Conservation (phyloP, 2,113 vertebrate species). For the Scytalopus superciliaris region DNA sequence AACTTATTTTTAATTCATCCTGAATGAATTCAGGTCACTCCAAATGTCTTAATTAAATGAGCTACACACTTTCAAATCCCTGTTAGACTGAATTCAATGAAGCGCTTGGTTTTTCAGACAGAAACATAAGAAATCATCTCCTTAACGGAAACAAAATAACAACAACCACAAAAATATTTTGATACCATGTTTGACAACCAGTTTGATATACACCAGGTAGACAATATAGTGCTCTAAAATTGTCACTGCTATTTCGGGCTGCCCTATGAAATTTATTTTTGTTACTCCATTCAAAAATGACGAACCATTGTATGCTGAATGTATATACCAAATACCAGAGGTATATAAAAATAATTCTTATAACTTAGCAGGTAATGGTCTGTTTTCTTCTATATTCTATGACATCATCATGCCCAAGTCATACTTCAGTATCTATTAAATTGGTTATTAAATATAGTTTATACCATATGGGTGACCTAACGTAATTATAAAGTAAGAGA, state of each 20-base stretch:
- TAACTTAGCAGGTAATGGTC: background rate
- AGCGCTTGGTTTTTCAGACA: background rate
- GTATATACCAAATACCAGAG: background rate
- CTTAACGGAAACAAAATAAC: background rate
- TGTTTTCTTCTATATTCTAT: background rate
- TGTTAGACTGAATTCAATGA: background rate
- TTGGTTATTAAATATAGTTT: background rate
- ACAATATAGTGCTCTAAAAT: background rate
- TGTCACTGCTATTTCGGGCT: background rate
- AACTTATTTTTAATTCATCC: background rate
- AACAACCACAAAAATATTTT: background rate
- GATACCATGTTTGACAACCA: background rate
- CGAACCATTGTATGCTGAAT: background rate
- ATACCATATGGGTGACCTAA: background rate
- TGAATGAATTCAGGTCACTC: background rate
- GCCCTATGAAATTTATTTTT: background rate
- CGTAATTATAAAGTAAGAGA: background rate
- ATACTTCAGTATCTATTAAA: background rate
- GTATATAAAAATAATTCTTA: background rate
- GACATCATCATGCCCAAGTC: background rate
- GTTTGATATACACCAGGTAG: background rate
- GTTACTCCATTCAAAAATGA: background rate
- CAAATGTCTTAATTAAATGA: background rate
- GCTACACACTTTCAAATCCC: background rate
- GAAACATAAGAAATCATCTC: background rate